A percentile compares a stretch with the other conserved stretches of the same genome.
Evolutionary conservation across 2,797 vertebrate species (phyloP).

Genomic region (Aphelocoma californica): DNA sequence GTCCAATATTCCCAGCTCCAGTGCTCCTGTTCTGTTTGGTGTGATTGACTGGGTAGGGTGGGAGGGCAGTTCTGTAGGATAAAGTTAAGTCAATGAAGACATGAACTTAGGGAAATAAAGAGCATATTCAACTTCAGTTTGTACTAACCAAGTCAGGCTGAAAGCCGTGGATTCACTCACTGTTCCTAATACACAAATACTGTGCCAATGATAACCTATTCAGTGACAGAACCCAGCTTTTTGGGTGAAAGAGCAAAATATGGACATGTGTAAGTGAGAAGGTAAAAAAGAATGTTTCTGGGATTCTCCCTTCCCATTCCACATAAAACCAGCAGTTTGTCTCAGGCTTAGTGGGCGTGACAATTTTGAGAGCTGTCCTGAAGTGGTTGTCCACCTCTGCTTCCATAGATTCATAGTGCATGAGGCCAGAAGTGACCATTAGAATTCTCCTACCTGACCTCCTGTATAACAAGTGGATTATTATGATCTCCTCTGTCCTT

Average conservation of each 20-base stretch:
- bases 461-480: background rate
- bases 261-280: background rate
- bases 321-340: background rate
- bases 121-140: background rate
- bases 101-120: conserved; percentile 28
- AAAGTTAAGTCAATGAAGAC: conserved; percentile 58
- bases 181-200: background rate
- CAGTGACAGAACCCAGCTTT: background rate
- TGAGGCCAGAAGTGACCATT: background rate
- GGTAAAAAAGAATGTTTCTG: background rate
- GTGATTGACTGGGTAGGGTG: conserved; percentile 57
- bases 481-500: background rate
- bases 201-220: fast-evolving
- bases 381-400: background rate
- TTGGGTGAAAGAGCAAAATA: background rate
- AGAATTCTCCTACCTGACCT: background rate
- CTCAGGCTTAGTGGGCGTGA: background rate
- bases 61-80: conserved; percentile 23
- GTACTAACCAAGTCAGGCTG: background rate
- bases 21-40: conserved; percentile 47
- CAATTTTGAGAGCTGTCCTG: background rate
- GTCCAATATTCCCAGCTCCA: conserved; percentile 67
- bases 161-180: background rate
- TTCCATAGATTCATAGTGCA: background rate
- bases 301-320: background rate